Conservation (phyloP, 2,888 invertebrate species). For the Ormia ochracea region DNA sequence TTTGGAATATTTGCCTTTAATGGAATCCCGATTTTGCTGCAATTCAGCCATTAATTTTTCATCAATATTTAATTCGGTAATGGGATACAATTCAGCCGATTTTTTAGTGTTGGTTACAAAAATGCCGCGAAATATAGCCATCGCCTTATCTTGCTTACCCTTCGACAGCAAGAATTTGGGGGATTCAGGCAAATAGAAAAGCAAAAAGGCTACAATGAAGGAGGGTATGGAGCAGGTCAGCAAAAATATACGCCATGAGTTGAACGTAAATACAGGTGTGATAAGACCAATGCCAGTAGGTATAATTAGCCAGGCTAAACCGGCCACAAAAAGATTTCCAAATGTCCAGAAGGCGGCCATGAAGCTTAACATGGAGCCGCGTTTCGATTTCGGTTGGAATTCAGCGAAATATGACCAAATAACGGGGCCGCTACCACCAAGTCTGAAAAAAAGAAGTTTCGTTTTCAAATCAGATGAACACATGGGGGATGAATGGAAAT, state of each 20-base stretch:
- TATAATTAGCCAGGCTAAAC: constrained; percentile 86
- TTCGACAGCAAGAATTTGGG: constrained; percentile 91
- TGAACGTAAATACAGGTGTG: constrained; percentile 85
- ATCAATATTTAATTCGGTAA: constrained; percentile 83
- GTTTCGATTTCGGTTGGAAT: constrained; percentile 92
- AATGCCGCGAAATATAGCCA: constrained; percentile 88
- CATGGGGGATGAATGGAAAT: too few relatives aligned
- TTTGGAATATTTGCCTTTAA: constrained; percentile 83
- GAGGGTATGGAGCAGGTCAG: constrained; percentile 92
- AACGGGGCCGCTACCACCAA: constrained; percentile 83
- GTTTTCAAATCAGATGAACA: background rate
- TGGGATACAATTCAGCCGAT: constrained; percentile 85
- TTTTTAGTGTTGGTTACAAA: constrained; percentile 87
- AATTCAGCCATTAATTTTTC: constrained; percentile 77
- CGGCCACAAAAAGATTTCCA: constrained; percentile 93
- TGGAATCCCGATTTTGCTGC: constrained; percentile 77
- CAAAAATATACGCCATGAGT: constrained; percentile 95
- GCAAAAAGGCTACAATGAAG: constrained; percentile 88
- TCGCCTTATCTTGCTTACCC: constrained; percentile 87
- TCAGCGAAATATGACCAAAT: constrained; percentile 97
- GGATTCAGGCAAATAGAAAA: constrained; percentile 91
- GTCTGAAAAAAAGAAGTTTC: constrained; percentile 64
- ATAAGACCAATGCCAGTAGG: constrained; percentile 84
- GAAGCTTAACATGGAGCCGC: constrained; percentile 94
- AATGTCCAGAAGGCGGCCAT: constrained; percentile 97